phyloP scores from a whole-genome alignment of 2,113 vertebrate genomes.

The Riparia riparia region DNA sequence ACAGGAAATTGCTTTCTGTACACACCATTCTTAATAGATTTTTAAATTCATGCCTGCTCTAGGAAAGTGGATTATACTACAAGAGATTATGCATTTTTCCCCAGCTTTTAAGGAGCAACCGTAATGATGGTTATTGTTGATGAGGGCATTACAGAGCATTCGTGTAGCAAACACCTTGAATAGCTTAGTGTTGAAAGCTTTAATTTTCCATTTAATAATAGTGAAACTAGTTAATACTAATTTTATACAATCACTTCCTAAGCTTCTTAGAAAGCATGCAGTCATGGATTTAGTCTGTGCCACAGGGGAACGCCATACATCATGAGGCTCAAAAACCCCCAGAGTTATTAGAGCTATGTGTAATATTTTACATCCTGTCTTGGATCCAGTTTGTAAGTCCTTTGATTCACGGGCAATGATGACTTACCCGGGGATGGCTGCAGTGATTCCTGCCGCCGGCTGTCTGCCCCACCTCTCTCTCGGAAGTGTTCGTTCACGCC shows the following conservation, averaged over 20 bases:
- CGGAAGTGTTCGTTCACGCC: neutral
- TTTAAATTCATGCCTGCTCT: slow-evolving; percentile 58
- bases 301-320: slow-evolving; percentile 43
- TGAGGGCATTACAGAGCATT: slow-evolving; percentile 39
- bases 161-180: slow-evolving; percentile 42
- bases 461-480: slow-evolving; percentile 51
- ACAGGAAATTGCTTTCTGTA: slow-evolving; percentile 52
- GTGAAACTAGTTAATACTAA: slow-evolving; percentile 71
- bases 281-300: slow-evolving; percentile 58
- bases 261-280: slow-evolving; percentile 72
- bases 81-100: slow-evolving; percentile 62
- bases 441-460: slow-evolving; percentile 19
- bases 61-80: slow-evolving; percentile 60
- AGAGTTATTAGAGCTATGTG: slow-evolving; percentile 52
- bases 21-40: slow-evolving; percentile 44
- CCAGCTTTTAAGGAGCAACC: slow-evolving; percentile 44
- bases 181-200: slow-evolving; percentile 59
- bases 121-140: slow-evolving; percentile 58
- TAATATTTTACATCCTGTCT: slow-evolving; percentile 39
- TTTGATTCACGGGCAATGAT: slow-evolving; percentile 30
- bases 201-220: slow-evolving; percentile 73
- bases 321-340: slow-evolving; percentile 29
- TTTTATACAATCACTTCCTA: slow-evolving; percentile 73
- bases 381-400: slow-evolving; percentile 20
- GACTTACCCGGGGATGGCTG: neutral